Conservation (phyloP, 2,797 vertebrate genomes). For the Erpetoichthys calabaricus region DNA sequence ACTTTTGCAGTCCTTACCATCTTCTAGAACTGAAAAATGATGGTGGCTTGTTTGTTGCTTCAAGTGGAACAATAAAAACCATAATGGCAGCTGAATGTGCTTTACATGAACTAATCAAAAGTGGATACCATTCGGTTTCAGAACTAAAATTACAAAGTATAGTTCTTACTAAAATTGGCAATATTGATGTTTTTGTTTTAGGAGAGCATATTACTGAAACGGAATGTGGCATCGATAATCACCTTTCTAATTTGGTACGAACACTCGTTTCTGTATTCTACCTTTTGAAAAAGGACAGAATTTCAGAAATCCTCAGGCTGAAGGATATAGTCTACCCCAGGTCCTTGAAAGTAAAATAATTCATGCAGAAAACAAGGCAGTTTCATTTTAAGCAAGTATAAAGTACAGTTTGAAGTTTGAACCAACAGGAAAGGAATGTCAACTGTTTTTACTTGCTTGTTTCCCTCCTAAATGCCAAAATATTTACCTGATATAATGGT, state of each 20-base stretch:
- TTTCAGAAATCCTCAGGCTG: neutral
- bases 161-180: neutral
- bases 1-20: conserved; percentile 1
- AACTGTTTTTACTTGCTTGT: too few species aligned
- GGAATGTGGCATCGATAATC: conserved; percentile 1
- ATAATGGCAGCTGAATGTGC: neutral
- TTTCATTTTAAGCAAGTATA: too few species aligned
- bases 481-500: too few species aligned
- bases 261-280: neutral
- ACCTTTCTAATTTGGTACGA: neutral
- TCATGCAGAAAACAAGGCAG: too few species aligned
- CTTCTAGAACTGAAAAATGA: neutral
- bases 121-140: neutral
- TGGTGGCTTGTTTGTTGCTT: neutral
- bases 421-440: too few species aligned
- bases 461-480: too few species aligned
- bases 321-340: neutral
- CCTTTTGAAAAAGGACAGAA: neutral
- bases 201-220: conserved; percentile 1
- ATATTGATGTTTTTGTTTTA: neutral
- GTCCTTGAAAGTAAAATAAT: too few species aligned
- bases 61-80: neutral
- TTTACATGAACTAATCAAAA: neutral
- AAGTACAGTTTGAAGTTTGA: too few species aligned
- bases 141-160: neutral